Conservation (phyloP, 2,797 vertebrate species). For the Cygnus olor region DNA sequence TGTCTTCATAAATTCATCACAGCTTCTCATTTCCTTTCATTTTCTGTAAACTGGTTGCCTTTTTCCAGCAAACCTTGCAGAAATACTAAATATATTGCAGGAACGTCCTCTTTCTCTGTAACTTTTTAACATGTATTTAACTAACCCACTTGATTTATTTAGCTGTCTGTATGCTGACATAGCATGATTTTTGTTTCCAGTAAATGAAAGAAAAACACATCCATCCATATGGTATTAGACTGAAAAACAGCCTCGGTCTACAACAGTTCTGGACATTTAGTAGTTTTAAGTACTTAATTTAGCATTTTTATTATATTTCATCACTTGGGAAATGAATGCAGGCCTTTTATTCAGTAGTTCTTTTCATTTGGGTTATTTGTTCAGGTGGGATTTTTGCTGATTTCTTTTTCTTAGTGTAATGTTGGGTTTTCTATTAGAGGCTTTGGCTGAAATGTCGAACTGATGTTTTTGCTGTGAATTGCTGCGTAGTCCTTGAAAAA, state of each 20-base stretch:
- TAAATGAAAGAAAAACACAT: constrained; percentile 72
- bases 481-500: constrained; percentile 13
- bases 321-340: not conserved
- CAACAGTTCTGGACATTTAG: constrained; percentile 23
- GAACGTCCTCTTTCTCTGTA: not conserved
- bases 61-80: not conserved
- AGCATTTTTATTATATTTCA: constrained; percentile 33
- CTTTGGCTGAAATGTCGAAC: constrained; percentile 34
- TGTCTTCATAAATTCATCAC: not conserved
- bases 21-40: not conserved
- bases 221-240: constrained; percentile 28
- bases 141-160: constrained; percentile 32
- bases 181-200: constrained; percentile 66
- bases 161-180: constrained; percentile 54
- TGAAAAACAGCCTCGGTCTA: constrained; percentile 1
- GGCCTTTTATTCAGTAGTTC: constrained; percentile 32
- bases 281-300: constrained; percentile 30
- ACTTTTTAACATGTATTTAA: constrained; percentile 11
- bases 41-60: not conserved
- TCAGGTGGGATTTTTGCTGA: constrained; percentile 47
- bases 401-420: constrained; percentile 13
- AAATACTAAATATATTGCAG: not conserved
- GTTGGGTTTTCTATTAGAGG: not conserved
- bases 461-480: not conserved
- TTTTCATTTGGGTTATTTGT: constrained; percentile 49